These are phyloP conservation scores for Heliconius eleuchia DNA, from an alignment of 1,140 invertebrate genomes.

Conservation along the genomic window DNA sequence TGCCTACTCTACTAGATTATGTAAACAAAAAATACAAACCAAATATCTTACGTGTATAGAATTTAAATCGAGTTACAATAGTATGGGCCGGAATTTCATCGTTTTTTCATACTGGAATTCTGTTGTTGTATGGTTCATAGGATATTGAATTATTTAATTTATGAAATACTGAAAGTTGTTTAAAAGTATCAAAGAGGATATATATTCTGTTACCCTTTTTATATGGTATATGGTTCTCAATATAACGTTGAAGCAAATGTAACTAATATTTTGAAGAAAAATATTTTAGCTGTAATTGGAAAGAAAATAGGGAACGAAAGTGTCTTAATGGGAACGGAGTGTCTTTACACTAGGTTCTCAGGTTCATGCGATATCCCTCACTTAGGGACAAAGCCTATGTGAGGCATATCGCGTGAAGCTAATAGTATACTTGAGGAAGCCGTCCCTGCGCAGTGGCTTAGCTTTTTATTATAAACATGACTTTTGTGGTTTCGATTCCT, in stretches of 20 bases:
- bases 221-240: too few relatives aligned
- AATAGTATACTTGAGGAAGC: too few relatives aligned
- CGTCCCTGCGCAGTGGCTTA: too few relatives aligned
- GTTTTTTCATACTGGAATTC: slow-evolving; percentile 6
- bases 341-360: background rate
- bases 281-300: background rate
- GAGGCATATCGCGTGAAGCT: too few relatives aligned
- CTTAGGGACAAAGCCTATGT: background rate
- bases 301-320: background rate
- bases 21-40: too few relatives aligned
- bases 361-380: background rate
- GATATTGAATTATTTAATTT: slow-evolving; percentile 4
- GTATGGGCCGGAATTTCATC: background rate
- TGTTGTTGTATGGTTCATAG: background rate
- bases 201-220: background rate
- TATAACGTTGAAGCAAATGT: too few relatives aligned
- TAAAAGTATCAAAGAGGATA: background rate
- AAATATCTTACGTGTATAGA: background rate
- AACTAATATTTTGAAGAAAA: too few relatives aligned
- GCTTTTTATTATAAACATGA: too few relatives aligned
- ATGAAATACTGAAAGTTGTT: slow-evolving; percentile 3
- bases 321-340: background rate
- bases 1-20: too few relatives aligned
- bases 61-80: background rate
- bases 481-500: too few relatives aligned